Evolutionary conservation across 2,797 vertebrate species (phyloP).

Genomic region (Galaxias olidus): DNA sequence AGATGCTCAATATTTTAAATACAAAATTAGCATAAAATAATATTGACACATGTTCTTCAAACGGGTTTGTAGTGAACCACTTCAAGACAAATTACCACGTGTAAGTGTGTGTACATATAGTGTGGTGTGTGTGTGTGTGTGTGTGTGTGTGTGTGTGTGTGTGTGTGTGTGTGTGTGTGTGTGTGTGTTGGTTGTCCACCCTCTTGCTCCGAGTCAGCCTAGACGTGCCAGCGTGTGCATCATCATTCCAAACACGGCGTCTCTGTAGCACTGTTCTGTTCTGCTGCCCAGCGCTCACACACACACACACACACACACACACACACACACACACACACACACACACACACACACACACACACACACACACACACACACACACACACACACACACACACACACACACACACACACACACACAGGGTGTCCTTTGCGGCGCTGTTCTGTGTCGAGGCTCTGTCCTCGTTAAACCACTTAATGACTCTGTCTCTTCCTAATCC

Average conservation of each 20-base stretch:
- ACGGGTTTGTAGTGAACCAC: too few relatives aligned
- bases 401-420: conserved; percentile 26
- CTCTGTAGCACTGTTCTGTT: background rate
- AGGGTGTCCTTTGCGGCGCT: background rate
- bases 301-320: conserved; percentile 30
- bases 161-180: too few relatives aligned
- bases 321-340: conserved; percentile 29
- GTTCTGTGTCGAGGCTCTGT: conserved; percentile 12
- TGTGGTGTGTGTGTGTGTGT: too few relatives aligned
- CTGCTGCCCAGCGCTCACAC: background rate
- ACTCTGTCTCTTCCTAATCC: conserved; percentile 27
- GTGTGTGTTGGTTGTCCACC: too few relatives aligned
- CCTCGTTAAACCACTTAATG: conserved; percentile 26
- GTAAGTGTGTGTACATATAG: too few relatives aligned
- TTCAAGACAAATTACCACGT: too few relatives aligned
- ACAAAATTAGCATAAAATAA: too few relatives aligned
- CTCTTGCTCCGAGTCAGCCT: too few relatives aligned
- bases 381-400: conserved; percentile 32
- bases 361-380: conserved; percentile 28
- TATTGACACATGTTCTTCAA: too few relatives aligned
- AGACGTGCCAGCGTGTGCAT: too few relatives aligned
- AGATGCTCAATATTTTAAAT: too few relatives aligned
- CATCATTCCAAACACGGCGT: background rate
- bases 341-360: conserved; percentile 26
- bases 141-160: too few relatives aligned